These are phyloP conservation scores for Caenorhabditis panamensis DNA, from an alignment of 2,888 invertebrate genomes.

Conservation along the genomic window DNA sequence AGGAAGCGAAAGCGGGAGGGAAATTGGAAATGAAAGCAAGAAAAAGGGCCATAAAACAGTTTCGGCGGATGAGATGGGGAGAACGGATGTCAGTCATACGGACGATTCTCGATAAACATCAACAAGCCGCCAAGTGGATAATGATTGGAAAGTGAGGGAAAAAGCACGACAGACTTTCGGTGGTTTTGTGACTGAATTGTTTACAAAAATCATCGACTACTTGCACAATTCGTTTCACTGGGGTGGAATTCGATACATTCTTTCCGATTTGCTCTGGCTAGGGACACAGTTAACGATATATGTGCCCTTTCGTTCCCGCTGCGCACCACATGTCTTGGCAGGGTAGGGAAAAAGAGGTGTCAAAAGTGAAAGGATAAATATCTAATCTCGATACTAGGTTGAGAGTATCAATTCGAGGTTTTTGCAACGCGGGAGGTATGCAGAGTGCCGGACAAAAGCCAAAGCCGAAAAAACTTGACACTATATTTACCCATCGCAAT, in stretches of 20 bases:
- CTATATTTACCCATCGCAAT: constrained; percentile 45
- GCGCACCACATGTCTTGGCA: constrained; percentile 16
- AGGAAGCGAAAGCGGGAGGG: constrained; percentile 12
- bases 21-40: constrained; percentile 4
- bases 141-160: background rate
- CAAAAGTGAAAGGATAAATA: background rate
- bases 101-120: constrained; percentile 32
- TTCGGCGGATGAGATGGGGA: constrained; percentile 25
- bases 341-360: constrained; percentile 2
- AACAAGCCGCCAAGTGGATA: constrained; percentile 28
- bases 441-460: constrained; percentile 21
- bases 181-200: background rate
- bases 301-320: constrained; percentile 8
- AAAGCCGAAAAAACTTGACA: constrained; percentile 53
- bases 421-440: constrained; percentile 14
- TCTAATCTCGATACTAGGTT: background rate
- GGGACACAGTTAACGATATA: constrained; percentile 44
- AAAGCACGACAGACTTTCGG: background rate
- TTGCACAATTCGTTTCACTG: background rate
- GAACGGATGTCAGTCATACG: constrained; percentile 41
- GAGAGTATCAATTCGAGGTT: background rate
- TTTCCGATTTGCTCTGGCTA: background rate
- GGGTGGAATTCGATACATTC: constrained; percentile 37
- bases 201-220: background rate
- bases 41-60: constrained; percentile 44